Percentiles rank a stretch among this genome's conserved stretches.
phyloP scores from a whole-genome alignment of 2,113 vertebrate species.

The Gracilinanus agilis region DNA sequence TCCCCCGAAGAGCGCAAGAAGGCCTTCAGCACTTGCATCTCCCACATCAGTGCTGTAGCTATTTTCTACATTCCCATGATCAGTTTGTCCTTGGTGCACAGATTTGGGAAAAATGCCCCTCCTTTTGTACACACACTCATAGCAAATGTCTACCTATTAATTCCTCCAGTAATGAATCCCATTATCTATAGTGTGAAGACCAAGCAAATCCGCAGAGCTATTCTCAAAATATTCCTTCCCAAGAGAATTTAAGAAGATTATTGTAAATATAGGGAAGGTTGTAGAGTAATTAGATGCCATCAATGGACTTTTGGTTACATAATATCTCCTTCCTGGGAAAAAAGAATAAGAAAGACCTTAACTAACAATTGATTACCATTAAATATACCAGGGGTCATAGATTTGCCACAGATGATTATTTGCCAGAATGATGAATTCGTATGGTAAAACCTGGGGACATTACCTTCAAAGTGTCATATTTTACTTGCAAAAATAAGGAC shows the following conservation, averaged over 20 bases:
- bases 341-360: neutral
- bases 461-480: neutral
- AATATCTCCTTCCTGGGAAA: neutral
- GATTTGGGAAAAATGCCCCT: slow-evolving; percentile 70
- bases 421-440: neutral
- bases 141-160: slow-evolving; percentile 69
- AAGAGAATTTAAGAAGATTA: slow-evolving; percentile 49
- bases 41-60: slow-evolving; percentile 69
- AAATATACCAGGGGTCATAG: neutral
- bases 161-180: slow-evolving; percentile 75
- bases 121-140: slow-evolving; percentile 70
- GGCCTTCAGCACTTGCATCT: slow-evolving; percentile 72
- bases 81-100: slow-evolving; percentile 75
- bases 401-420: neutral
- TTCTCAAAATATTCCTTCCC: slow-evolving; percentile 68
- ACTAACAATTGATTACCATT: neutral
- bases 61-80: slow-evolving; percentile 74
- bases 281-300: neutral
- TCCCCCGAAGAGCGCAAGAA: slow-evolving; percentile 73
- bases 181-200: slow-evolving; percentile 77
- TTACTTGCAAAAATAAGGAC: neutral
- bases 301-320: neutral
- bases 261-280: neutral
- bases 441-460: neutral
- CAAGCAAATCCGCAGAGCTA: slow-evolving; percentile 67